Percentiles rank a stretch among this genome's conserved stretches.
phyloP scores from a whole-genome alignment of 2,888 invertebrate species.

The Stenodema calcarata region DNA sequence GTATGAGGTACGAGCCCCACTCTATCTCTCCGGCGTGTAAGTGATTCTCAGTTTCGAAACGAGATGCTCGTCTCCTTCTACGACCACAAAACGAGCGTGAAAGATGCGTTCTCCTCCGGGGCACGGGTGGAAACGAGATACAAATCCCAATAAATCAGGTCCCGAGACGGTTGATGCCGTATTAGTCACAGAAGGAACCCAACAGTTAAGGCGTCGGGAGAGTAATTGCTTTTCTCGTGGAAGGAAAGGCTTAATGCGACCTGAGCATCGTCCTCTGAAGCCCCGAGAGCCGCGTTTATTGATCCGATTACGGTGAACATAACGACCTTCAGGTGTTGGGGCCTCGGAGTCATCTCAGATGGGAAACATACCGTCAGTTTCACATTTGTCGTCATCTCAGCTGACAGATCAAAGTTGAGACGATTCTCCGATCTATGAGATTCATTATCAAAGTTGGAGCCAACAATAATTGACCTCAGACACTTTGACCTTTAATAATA shows the following conservation, averaged over 20 bases:
- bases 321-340: neutral
- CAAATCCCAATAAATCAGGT: constrained; percentile 34
- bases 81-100: constrained; percentile 13
- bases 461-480: too few species aligned
- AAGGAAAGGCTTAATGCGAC: constrained; percentile 3
- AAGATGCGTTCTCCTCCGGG: constrained; percentile 4
- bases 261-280: neutral
- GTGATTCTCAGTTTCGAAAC: constrained; percentile 32
- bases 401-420: too few species aligned
- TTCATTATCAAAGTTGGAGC: too few species aligned
- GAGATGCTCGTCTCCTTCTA: neutral
- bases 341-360: neutral
- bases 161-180: neutral
- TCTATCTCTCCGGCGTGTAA: neutral
- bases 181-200: constrained; percentile 12
- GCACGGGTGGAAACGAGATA: constrained; percentile 23
- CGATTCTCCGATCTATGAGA: too few species aligned
- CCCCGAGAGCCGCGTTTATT: neutral
- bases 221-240: constrained; percentile 28
- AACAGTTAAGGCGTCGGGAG: neutral
- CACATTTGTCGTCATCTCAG: neutral
- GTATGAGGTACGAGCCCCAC: neutral
- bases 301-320: constrained; percentile 7
- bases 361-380: neutral
- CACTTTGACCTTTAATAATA: too few species aligned